Evolutionary conservation across 2,113 vertebrate genomes (phyloP), one percentile per base, ranked within the genome.

Genomic region (Vicugna pacos): DNA sequence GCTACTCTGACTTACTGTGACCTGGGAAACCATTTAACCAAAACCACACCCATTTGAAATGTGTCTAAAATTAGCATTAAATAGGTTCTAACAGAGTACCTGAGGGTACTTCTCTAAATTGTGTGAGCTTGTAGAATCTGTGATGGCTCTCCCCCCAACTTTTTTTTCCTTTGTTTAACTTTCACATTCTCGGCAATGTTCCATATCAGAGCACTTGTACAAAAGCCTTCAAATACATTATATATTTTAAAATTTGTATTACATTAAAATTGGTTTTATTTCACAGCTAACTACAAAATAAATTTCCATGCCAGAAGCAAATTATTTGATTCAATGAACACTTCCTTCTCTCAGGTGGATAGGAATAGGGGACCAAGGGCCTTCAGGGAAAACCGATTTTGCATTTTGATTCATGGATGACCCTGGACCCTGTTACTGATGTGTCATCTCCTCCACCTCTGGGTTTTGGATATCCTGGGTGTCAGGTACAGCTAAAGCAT

Each of bases 31-130:
- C 87, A 79, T 42, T 91, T 69, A 89, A 92, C 94, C 70, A 81
- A 60, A 81, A 72, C 93, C 91, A 95, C 73, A 92, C 54, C 84
- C 81, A 73, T 90, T 72, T 88, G 67, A 48, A 93, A 58, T 2
- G 17, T 69, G 4, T 93, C 85, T 96, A 96, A 93, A 96, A 92
- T 91, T 56, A 97, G 83, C 91, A 89, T 93, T 93, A 56, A 90
- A 60, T 24, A 72, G 30, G 24, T 76, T 92, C 76, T 64, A 32
- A 60, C 20, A n/a, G 32, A 94, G 58, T 65, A 94, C 46, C 75
- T 20, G 7, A 67, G 56, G 52, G 1, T 70, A 91, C 35, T 72
- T 35, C 60, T 90, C 17, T 38, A 92, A 93, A 91, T 42, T 81
- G 46, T 80, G 46, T 35, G 52, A 84, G 48, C 17, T 84, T 70